phyloP scores from a whole-genome alignment of 2,888 invertebrate species.

The Philopedon plagiatum region DNA sequence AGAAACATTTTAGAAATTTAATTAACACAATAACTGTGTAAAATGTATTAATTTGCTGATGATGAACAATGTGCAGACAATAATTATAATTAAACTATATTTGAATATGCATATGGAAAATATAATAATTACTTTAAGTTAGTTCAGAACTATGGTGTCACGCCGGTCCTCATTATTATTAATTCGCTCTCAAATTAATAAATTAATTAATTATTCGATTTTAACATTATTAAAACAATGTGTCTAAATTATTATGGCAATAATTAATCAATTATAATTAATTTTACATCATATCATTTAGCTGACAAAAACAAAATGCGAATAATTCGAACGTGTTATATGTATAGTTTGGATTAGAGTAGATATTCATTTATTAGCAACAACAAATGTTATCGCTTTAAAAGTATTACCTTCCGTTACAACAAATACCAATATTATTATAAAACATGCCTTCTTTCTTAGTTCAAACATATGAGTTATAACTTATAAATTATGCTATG shows the following conservation, averaged over 20 bases:
- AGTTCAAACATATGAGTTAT: too few species aligned
- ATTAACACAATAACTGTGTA: too few species aligned
- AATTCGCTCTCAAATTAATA: conserved; percentile 38
- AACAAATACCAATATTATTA: neutral
- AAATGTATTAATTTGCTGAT: conserved; percentile 4
- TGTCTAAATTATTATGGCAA: conserved; percentile 38
- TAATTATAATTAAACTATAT: conserved; percentile 12
- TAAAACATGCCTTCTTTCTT: too few species aligned
- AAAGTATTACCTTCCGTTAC: neutral
- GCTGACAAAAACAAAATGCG: conserved; percentile 35
- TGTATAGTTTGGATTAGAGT: conserved; percentile 27
- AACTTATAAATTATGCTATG: too few species aligned
- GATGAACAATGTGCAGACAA: neutral
- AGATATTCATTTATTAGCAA: conserved; percentile 24
- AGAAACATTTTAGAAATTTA: too few species aligned
- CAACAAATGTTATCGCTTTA: conserved; percentile 5
- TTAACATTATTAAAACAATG: conserved; percentile 48
- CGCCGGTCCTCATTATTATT: conserved; percentile 36
- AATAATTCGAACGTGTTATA: conserved; percentile 26
- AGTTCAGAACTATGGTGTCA: conserved; percentile 29
- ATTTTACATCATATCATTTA: conserved; percentile 44
- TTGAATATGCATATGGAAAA: conserved; percentile 26
- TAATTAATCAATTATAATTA: conserved; percentile 46
- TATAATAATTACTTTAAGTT: conserved; percentile 33
- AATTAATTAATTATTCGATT: conserved; percentile 42